These are phyloP conservation scores for Centropristis striata DNA, from an alignment of 2,113 vertebrate genomes.

Conservation along the genomic window DNA sequence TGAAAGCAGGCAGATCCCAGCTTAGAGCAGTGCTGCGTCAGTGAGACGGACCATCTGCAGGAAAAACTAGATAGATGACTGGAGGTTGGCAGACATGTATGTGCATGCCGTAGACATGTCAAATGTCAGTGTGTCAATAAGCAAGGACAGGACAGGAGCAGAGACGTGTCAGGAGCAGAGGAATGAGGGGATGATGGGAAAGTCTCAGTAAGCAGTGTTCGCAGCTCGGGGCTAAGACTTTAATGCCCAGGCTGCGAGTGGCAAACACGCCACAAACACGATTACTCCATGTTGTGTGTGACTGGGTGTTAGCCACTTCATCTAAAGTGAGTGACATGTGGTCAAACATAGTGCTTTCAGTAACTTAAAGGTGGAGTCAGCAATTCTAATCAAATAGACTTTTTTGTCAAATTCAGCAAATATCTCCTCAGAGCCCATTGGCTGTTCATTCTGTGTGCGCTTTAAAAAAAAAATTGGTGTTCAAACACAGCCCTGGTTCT, in stretches of 20 bases:
- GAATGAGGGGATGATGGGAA: slow-evolving; percentile 33
- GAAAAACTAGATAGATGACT: slow-evolving; percentile 23
- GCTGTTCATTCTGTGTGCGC: no score
- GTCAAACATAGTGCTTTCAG: slow-evolving; percentile 1
- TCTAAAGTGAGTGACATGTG: slow-evolving; percentile 12
- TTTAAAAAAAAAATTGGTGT: no score
- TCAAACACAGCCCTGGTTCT: no score
- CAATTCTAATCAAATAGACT: no score
- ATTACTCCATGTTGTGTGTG: slow-evolving; percentile 19
- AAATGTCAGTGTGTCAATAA: slow-evolving; percentile 51
- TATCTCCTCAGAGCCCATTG: no score
- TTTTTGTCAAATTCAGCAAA: no score
- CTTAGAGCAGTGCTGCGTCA: slow-evolving; percentile 27
- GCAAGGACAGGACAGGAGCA: slow-evolving; percentile 39
- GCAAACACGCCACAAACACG: slow-evolving; percentile 37
- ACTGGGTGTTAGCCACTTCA: slow-evolving; percentile 16
- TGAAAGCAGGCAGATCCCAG: slow-evolving; percentile 32
- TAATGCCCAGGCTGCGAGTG: slow-evolving; percentile 22
- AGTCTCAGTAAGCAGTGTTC: slow-evolving; percentile 30
- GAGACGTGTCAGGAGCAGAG: slow-evolving; percentile 24
- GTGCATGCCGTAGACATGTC: slow-evolving; percentile 40
- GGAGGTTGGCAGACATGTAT: slow-evolving; percentile 20
- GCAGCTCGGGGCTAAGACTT: slow-evolving; percentile 29
- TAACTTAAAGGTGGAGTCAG: neutral
- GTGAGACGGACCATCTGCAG: slow-evolving; percentile 40